Base-by-base conservation (phyloP, 2,797 vertebrate species). In the Chrysocyon brachyurus region DNA sequence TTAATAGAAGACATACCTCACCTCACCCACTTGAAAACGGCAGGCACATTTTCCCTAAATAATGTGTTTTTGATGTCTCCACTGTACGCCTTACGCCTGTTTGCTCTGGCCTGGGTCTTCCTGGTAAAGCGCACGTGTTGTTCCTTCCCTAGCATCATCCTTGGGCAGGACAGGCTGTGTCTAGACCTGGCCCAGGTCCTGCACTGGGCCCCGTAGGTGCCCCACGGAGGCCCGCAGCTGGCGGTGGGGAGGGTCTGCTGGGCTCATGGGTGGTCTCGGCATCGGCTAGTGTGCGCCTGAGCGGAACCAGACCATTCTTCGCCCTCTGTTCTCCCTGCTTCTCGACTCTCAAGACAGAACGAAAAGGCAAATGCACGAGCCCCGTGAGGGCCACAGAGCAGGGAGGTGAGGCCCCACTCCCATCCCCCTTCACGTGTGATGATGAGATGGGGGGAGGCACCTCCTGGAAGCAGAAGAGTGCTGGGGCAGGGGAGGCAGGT, bases 141-240 rank as follows among this genome's bases (percentile, higher is more conserved):
- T 79, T 26, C 33, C 17, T 86, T n/a, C 15, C 63, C 90, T 28
- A 12, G n/a, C 33, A 4, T 90, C 22, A 33, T 75, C 15, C 85
- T 66, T 1, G 8, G 81, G 12, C 2, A 1, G 26, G 59, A 49
- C 11, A 2, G 3, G 8, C 15, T 46, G 33, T 57, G 3, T n/a
- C 33, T 33, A 75, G 40, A 28, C n/a, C 2, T 14, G 49, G 33
- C 26, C 49, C 59, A 17, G 22, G 24, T 1, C 2, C 9, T 11
- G 4, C 6, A 15, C 3, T 5, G n/a, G 87, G 11, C 17, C 14
- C 56, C 9, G 17, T 4, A 2, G 36, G 3, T 59, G 12, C 22
- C 26, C 26, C 15, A 0, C 5, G 12, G 49, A 75, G 56, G 64
- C 56, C n/a, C 0, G 6, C 26, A 6, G 22, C 26, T 1, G 0